These are phyloP conservation scores for Mythimna ferrago DNA, from an alignment of 2,888 invertebrate species.

Conservation along the genomic window DNA sequence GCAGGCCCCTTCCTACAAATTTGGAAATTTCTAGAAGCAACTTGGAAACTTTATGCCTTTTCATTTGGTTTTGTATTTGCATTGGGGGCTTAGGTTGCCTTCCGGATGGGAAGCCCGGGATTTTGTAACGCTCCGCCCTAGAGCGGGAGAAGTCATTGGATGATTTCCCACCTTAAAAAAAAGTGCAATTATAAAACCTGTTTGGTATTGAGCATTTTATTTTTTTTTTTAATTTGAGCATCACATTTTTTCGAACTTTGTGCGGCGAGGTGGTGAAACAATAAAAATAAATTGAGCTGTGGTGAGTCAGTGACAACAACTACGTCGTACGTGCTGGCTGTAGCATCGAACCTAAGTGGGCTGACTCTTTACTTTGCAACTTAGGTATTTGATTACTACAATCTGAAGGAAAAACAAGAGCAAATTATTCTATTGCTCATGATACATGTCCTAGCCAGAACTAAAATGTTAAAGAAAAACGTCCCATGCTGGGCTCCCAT, in stretches of 20 bases:
- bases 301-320: neutral
- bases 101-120: no score
- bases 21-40: no score
- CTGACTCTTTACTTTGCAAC: neutral
- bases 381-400: neutral
- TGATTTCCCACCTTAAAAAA: no score
- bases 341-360: neutral
- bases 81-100: neutral
- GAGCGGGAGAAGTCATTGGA: no score
- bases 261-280: neutral
- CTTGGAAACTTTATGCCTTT: no score
- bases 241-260: neutral
- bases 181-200: neutral
- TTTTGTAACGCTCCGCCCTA: no score
- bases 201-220: no score
- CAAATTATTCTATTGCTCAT: no score
- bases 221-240: no score
- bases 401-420: no score
- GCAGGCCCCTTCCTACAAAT: no score
- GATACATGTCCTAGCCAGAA: neutral
- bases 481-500: neutral
- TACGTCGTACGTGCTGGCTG: neutral
- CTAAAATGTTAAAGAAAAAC: neutral
- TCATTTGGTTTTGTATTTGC: no score
- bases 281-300: neutral